These are phyloP conservation scores for Fabriciana adippe DNA, from an alignment of 2,888 invertebrate species.

Conservation along the genomic window DNA sequence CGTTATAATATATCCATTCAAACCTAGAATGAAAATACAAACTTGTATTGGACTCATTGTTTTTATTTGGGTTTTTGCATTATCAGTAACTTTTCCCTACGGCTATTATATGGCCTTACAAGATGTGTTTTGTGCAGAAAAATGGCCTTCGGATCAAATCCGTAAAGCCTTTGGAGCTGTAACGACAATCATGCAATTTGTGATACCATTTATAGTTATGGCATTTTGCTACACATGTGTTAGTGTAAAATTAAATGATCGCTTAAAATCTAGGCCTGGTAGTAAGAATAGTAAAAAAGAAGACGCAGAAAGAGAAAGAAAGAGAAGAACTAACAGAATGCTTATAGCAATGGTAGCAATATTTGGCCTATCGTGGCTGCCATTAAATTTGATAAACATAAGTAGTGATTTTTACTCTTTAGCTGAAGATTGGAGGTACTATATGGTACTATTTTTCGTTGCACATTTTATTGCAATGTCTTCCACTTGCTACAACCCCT, in stretches of 20 bases:
- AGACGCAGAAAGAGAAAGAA: conserved; percentile 90
- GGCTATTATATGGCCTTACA: conserved; percentile 89
- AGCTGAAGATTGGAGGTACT: conserved; percentile 86
- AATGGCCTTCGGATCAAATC: conserved; percentile 89
- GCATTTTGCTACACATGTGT: conserved; percentile 93
- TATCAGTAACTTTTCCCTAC: conserved; percentile 91
- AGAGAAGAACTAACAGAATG: conserved; percentile 93
- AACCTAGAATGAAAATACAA: conserved; percentile 89
- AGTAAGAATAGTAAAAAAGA: conserved; percentile 88
- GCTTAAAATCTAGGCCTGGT: conserved; percentile 89
- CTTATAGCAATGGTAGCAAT: conserved; percentile 94
- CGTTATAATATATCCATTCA: conserved; percentile 94
- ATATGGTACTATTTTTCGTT: conserved; percentile 89
- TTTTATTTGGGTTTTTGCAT: conserved; percentile 90
- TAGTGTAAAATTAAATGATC: conserved; percentile 87
- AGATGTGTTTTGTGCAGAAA: conserved; percentile 85
- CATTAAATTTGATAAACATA: conserved; percentile 91
- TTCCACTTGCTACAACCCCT: conserved; percentile 96
- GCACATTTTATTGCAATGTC: conserved; percentile 96
- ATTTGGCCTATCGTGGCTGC: conserved; percentile 93
- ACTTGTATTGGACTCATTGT: conserved; percentile 89
- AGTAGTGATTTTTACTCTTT: conserved; percentile 85
- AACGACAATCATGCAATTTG: conserved; percentile 92
- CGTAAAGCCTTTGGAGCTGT: conserved; percentile 88
- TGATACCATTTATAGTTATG: conserved; percentile 92